A percentile compares a stretch with the other conserved stretches of the same genome.
Evolutionary conservation across 2,113 vertebrate species (phyloP).

Genomic region (Passer domesticus): DNA sequence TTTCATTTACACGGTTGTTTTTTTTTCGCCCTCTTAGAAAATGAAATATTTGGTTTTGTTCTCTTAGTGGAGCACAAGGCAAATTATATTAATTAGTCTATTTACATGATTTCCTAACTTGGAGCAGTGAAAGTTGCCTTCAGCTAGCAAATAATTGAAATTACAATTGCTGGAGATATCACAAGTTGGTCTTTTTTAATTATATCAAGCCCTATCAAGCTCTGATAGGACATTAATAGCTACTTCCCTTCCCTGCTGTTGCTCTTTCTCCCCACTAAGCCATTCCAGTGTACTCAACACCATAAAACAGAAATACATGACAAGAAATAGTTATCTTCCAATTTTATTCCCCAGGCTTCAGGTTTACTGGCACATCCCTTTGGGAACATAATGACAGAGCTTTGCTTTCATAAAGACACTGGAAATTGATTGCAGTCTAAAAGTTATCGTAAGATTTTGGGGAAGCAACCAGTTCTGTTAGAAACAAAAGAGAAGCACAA

Average conservation of each 20-base stretch:
- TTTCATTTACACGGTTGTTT: slow-evolving; percentile 42
- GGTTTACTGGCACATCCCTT: background rate
- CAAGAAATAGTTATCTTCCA: slow-evolving; percentile 23
- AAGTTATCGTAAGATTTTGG: background rate
- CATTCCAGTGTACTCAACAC: background rate
- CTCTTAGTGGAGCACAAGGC: slow-evolving; percentile 76
- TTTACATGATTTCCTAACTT: slow-evolving; percentile 82
- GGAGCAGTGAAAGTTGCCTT: slow-evolving; percentile 77
- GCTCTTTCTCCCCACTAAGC: slow-evolving; percentile 29
- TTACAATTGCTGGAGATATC: slow-evolving; percentile 79
- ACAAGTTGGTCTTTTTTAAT: slow-evolving; percentile 70
- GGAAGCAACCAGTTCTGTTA: background rate
- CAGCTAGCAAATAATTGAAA: slow-evolving; percentile 83
- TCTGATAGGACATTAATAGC: slow-evolving; percentile 73
- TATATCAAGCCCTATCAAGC: slow-evolving; percentile 77
- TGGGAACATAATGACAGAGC: slow-evolving; percentile 26
- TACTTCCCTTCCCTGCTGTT: background rate
- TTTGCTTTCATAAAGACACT: slow-evolving; percentile 9
- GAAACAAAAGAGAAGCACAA: slow-evolving; percentile 9
- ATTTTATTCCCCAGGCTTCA: slow-evolving; percentile 52
- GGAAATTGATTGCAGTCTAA: background rate
- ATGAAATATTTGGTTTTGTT: slow-evolving; percentile 81
- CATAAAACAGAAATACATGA: slow-evolving; percentile 33
- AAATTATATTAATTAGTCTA: slow-evolving; percentile 85
- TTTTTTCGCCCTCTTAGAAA: slow-evolving; percentile 23